These are phyloP conservation scores for Pangasius krempfi DNA, from an alignment of 2,797 vertebrate genomes.

Conservation along the genomic window DNA sequence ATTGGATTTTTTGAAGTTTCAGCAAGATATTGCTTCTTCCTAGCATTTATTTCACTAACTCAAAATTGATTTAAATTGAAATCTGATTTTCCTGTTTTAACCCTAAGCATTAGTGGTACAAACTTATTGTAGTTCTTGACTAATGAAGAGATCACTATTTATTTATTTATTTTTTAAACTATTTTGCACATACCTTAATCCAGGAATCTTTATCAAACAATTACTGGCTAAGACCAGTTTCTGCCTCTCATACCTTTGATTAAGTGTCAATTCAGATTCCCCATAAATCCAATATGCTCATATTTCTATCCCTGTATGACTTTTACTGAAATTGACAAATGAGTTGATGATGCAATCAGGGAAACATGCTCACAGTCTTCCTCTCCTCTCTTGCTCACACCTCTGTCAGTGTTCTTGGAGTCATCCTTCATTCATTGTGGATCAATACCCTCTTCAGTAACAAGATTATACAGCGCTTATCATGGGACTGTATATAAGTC, in stretches of 20 bases:
- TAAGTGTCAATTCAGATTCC: not conserved
- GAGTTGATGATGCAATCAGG: slow-evolving; percentile 73
- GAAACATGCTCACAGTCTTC: slow-evolving; percentile 81
- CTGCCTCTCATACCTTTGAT: not conserved
- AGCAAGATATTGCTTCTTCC: not conserved
- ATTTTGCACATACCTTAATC: slow-evolving; percentile 8
- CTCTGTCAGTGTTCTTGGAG: slow-evolving; percentile 68
- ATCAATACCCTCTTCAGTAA: slow-evolving; percentile 68
- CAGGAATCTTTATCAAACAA: not conserved
- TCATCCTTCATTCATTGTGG: slow-evolving; percentile 65
- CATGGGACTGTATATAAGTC: slow-evolving; percentile 71
- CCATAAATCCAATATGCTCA: not conserved
- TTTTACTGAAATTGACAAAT: slow-evolving; percentile 33
- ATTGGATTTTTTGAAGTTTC: not conserved
- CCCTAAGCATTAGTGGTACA: not conserved
- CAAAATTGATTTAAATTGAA: not conserved
- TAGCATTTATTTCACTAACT: no score
- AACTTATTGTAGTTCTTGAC: not conserved
- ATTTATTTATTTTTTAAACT: not conserved
- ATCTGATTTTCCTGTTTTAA: not conserved
- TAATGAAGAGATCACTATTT: not conserved
- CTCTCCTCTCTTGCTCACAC: slow-evolving; percentile 69
- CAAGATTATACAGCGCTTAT: slow-evolving; percentile 64
- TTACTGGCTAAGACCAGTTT: not conserved
- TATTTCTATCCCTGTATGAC: slow-evolving; percentile 1